phyloP scores from a whole-genome alignment of 2,888 invertebrate species.

The Cosmopolites sordidus region DNA sequence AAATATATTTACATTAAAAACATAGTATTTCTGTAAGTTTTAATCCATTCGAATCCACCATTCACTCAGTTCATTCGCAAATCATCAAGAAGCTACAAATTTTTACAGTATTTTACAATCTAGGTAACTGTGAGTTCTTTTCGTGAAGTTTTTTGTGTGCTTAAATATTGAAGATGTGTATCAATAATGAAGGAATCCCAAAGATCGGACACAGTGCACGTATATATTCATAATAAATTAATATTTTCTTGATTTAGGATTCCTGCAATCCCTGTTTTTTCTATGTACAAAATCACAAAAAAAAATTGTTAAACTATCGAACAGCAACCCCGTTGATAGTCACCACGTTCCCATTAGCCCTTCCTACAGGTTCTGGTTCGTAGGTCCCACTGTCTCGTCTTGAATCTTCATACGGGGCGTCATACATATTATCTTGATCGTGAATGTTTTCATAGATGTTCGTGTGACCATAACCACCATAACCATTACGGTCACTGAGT shows the following conservation, averaged over 20 bases:
- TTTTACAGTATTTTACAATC: slow-evolving; percentile 3
- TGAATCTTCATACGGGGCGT: slow-evolving; percentile 63
- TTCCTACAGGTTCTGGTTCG: slow-evolving; percentile 62
- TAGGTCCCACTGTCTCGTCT: slow-evolving; percentile 58
- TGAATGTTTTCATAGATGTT: slow-evolving; percentile 27
- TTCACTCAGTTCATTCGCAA: neutral
- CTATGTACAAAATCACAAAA: slow-evolving; percentile 1
- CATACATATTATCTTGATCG: slow-evolving; percentile 50
- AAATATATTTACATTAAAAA: slow-evolving; percentile 1
- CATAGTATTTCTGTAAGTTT: neutral
- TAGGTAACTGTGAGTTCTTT: no score
- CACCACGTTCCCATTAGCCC: slow-evolving; percentile 58
- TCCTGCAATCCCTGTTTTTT: neutral
- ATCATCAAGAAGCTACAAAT: neutral
- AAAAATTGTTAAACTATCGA: slow-evolving; percentile 51
- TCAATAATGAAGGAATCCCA: no score
- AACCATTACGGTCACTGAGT: slow-evolving; percentile 64
- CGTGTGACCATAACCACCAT: slow-evolving; percentile 26
- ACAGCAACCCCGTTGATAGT: slow-evolving; percentile 88
- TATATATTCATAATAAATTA: neutral
- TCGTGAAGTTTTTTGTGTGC: neutral
- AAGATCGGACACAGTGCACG: no score
- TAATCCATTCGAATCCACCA: neutral
- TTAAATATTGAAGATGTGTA: neutral
- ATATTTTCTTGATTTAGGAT: neutral